These are phyloP conservation scores for Hydrotaea diabolus DNA, from an alignment of 2,888 invertebrate species.

Conservation along the genomic window DNA sequence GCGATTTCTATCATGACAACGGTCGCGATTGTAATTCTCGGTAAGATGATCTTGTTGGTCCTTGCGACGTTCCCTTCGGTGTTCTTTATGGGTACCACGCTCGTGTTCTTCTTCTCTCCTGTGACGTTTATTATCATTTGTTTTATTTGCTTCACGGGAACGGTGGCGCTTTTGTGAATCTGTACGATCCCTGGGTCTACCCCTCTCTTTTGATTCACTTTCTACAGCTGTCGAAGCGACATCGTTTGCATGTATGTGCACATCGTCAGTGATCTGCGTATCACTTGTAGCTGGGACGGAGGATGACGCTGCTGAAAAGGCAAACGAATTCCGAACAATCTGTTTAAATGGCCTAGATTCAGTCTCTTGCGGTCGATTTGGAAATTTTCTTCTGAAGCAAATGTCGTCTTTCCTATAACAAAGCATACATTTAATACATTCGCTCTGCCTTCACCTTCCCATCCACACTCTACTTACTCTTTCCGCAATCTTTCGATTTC, in stretches of 20 bases:
- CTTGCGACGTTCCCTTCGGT: neutral
- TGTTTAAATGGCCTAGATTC: neutral
- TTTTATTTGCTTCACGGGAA: neutral
- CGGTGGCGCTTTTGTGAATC: slow-evolving; percentile 9
- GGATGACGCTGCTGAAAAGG: too few species aligned
- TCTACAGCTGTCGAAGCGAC: neutral
- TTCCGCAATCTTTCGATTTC: slow-evolving; percentile 74
- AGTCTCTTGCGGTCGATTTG: neutral
- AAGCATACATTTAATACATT: neutral
- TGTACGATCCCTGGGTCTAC: too few species aligned
- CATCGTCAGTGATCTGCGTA: neutral
- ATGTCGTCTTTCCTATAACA: slow-evolving; percentile 76
- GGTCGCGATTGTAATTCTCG: neutral
- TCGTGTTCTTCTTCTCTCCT: neutral
- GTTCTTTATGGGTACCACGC: too few species aligned
- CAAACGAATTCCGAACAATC: slow-evolving; percentile 25
- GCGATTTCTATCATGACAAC: neutral
- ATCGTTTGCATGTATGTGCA: too few species aligned
- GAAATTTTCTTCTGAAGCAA: slow-evolving; percentile 75
- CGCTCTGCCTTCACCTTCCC: neutral
- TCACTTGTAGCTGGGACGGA: neutral
- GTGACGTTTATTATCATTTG: neutral
- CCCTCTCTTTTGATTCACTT: neutral
- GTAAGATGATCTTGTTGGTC: neutral
- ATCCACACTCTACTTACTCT: slow-evolving; percentile 73